Evolutionary conservation across 2,888 invertebrate genomes (phyloP), one percentile per base, ranked within the genome.

Genomic region (Andrena marginata): DNA sequence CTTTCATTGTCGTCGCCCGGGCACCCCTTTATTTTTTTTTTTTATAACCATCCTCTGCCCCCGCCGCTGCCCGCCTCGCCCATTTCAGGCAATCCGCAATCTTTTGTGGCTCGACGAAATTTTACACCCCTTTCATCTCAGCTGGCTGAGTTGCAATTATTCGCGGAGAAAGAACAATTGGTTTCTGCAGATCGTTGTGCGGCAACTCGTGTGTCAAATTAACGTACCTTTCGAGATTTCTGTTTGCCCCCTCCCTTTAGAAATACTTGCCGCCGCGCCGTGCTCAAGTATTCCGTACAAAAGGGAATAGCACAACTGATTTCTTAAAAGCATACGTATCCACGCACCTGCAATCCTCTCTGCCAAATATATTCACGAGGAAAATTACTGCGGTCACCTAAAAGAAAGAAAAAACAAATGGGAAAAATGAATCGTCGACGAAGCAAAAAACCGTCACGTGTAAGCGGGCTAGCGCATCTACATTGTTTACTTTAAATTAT

Each of bases 1-100:
- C 84, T 82, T 78, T 82, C 83, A 84, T 84, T 82, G 74, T 82
- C 83, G 78, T 49, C 67, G 62, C 20, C 60, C 29, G 62, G 75
- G 49, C 73, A 71, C 75, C 69, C 85, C 82, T 84, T 84, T 65
- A 51, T 51, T 59, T 77, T 83, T 59, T 77, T 83, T 75, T 72
- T 48, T 64, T 76, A 54, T 67, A 67, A 42, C 72, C 60, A 71
- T 76, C 74, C 81, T 77, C 73, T 76, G 70, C 75, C 80, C 65
- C 77, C 72, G 7, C 68, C 77, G 51, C 64, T 63, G 74, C 65
- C 64, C 82, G 29, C 42, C 77, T 65, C 67, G 63, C 70, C 73
- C 78, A 42, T 78, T 76, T 76, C 64, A 63, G 80, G 71, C 80
- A 56, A 81, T 83, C 84, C 73, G 42, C 72, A 33, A 69, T 74